phyloP scores from a whole-genome alignment of 1,140 invertebrate genomes.

The Nixonia krombeini region DNA sequence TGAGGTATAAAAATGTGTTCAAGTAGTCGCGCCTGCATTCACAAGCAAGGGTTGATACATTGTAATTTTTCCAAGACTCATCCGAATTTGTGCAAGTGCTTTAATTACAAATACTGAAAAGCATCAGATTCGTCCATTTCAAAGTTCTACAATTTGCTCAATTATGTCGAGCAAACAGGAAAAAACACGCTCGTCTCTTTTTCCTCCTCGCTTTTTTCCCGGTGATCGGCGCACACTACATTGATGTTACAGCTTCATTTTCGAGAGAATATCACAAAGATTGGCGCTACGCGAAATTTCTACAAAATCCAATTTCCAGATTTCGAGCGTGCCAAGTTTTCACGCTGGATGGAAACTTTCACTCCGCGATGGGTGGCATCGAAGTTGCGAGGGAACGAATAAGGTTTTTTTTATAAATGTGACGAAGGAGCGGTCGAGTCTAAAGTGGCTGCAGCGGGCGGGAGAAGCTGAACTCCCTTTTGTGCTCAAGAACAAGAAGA shows the following conservation, averaged over 20 bases:
- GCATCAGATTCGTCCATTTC: neutral
- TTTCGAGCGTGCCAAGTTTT: slow-evolving; percentile 44
- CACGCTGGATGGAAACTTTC: slow-evolving; percentile 32
- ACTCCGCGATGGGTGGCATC: slow-evolving; percentile 27
- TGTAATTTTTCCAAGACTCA: no score
- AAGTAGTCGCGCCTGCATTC: no score
- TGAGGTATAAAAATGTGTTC: no score
- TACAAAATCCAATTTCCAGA: slow-evolving; percentile 46
- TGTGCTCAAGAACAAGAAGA: slow-evolving; percentile 14
- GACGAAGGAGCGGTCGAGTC: no score
- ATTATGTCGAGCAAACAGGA: no score
- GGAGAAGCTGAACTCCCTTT: slow-evolving; percentile 23
- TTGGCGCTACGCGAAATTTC: slow-evolving; percentile 44
- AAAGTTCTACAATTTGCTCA: neutral
- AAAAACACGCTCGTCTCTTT: no score
- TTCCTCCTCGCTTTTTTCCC: slow-evolving; percentile 27
- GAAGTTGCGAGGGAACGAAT: slow-evolving; percentile 29
- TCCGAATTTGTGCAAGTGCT: no score
- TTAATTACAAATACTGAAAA: no score
- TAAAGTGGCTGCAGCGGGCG: slow-evolving; percentile 29
- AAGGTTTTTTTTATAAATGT: slow-evolving; percentile 34
- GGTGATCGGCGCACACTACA: slow-evolving; percentile 21
- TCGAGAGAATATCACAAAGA: slow-evolving; percentile 44
- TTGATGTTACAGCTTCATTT: slow-evolving; percentile 47
- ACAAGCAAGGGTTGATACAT: no score